Percentiles rank a stretch among this genome's conserved stretches.
Evolutionary conservation across 2,888 invertebrate genomes (phyloP).

Genomic region (Polydesmus complanatus): DNA sequence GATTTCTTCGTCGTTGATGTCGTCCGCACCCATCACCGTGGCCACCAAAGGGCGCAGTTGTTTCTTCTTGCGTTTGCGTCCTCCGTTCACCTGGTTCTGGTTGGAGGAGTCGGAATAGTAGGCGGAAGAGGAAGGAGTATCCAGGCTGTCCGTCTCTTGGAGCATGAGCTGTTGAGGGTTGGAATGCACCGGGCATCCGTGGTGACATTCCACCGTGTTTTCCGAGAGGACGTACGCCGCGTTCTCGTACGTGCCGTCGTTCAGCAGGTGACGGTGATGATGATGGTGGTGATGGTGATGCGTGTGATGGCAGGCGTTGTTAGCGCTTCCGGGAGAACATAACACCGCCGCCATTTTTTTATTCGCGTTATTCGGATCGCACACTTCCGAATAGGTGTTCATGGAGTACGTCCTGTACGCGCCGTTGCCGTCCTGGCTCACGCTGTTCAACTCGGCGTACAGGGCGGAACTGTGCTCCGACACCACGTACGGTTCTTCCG

Average conservation of each 20-base stretch:
- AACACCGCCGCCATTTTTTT: neutral
- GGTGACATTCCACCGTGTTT: constrained; percentile 12
- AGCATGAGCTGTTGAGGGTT: neutral
- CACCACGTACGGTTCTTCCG: constrained; percentile 21
- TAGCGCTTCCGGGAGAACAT: neutral
- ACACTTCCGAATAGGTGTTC: constrained; percentile 21
- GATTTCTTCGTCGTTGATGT: neutral
- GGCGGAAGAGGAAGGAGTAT: constrained; percentile 20
- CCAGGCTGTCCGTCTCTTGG: constrained; percentile 15
- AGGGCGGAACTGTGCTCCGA: constrained; percentile 20
- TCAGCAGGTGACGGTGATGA: constrained; percentile 1
- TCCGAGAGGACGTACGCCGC: constrained; percentile 21
- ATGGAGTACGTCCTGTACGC: constrained; percentile 16
- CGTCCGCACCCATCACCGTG: neutral
- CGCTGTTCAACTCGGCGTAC: constrained; percentile 20
- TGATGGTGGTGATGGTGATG: constrained; percentile 8
- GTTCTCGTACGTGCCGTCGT: constrained; percentile 20
- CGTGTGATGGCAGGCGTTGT: neutral
- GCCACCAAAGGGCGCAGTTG: constrained; percentile 7
- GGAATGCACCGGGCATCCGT: constrained; percentile 13
- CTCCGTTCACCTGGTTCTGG: constrained; percentile 14
- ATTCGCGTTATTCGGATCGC: constrained; percentile 15
- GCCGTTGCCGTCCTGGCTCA: constrained; percentile 13
- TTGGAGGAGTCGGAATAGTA: constrained; percentile 22
- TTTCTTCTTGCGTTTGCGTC: constrained; percentile 5